phyloP scores from a whole-genome alignment of 2,797 vertebrate genomes.

The Arrhamphus sclerolepis region DNA sequence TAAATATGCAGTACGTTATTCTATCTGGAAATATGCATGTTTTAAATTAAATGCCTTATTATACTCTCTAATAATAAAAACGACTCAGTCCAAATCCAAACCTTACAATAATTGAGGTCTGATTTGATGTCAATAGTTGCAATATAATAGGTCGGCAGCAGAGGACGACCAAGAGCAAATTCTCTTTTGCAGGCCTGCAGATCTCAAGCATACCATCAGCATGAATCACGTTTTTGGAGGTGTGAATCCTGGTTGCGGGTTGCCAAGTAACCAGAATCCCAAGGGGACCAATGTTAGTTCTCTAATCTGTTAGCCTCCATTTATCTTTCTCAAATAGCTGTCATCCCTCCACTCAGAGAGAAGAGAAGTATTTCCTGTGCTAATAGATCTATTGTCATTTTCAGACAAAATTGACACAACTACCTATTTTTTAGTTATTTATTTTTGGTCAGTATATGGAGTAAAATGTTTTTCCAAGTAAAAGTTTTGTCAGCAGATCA shows the following conservation, averaged over 20 bases:
- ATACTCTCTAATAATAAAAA: not conserved
- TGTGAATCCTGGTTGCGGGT: slow-evolving; percentile 75
- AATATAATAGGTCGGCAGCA: slow-evolving; percentile 51
- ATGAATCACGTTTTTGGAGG: slow-evolving; percentile 70
- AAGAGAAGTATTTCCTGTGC: slow-evolving; percentile 30
- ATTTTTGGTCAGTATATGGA: too few relatives aligned
- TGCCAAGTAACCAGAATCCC: slow-evolving; percentile 82
- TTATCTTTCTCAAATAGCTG: slow-evolving; percentile 37
- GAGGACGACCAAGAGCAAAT: slow-evolving; percentile 58
- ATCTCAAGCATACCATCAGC: slow-evolving; percentile 41
- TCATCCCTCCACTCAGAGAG: slow-evolving; percentile 33
- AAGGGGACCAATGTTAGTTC: slow-evolving; percentile 61
- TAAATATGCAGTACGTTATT: slow-evolving; percentile 9
- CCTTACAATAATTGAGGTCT: slow-evolving; percentile 4
- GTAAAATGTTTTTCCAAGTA: slow-evolving; percentile 3
- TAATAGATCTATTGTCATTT: slow-evolving; percentile 19
- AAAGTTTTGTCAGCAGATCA: slow-evolving; percentile 32
- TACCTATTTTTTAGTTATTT: too few relatives aligned
- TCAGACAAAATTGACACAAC: slow-evolving; percentile 6
- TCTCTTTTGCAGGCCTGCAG: slow-evolving; percentile 33
- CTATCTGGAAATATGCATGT: not conserved
- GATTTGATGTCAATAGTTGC: slow-evolving; percentile 28
- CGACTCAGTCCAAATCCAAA: slow-evolving; percentile 5
- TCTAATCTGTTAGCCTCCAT: slow-evolving; percentile 65
- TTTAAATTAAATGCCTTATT: not conserved